Evolutionary conservation across 2,888 invertebrate species (phyloP), one percentile per base, ranked within the genome.

Genomic region (Lysandra coridon): DNA sequence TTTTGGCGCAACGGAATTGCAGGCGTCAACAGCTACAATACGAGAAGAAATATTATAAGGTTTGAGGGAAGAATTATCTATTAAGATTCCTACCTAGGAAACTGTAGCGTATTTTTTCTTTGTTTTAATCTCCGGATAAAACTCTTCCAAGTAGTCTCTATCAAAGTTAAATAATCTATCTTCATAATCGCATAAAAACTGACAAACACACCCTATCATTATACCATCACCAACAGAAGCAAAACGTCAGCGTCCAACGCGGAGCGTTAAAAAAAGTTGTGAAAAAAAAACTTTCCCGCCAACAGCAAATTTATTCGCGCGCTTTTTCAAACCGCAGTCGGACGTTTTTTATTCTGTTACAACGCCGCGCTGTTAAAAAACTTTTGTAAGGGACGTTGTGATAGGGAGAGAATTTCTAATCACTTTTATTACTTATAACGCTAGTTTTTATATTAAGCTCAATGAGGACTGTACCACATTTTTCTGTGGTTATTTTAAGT

Each of bases 271-370:
- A 69, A 69, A 33, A 64, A 64, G 64, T 62, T 12, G 69, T 37
- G 33, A 69, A 69, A 69, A 69, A 33, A 14, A 23, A 64, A 7
- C 30, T 17, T 37, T 69, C 33, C 33, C 69, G 69, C 69, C 69
- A 69, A 37, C 33, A 69, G 33, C 33, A 69, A 69, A 69, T 69
- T 69, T 69, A 69, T 69, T 69, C 69, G 69, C 69, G 69, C 69
- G 69, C 33, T 69, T 69, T 69, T 69, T 69, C 33, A 69, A 69
- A 69, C 69, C 69, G 69, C 69, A 4, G 5, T 14, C 69, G 17
- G 30, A 14, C 10, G 14, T 69, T 69, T 33, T 33, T 37, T 69
- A 5, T 69, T 69, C 33, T 37, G 23, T 64, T 12, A 64, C 12
- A 30, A 30, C 30, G 30, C 23, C 64, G 23, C 33, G 14, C 33